Evolutionary conservation across 2,888 invertebrate species (phyloP).

Genomic region (Cephus sareptanus): DNA sequence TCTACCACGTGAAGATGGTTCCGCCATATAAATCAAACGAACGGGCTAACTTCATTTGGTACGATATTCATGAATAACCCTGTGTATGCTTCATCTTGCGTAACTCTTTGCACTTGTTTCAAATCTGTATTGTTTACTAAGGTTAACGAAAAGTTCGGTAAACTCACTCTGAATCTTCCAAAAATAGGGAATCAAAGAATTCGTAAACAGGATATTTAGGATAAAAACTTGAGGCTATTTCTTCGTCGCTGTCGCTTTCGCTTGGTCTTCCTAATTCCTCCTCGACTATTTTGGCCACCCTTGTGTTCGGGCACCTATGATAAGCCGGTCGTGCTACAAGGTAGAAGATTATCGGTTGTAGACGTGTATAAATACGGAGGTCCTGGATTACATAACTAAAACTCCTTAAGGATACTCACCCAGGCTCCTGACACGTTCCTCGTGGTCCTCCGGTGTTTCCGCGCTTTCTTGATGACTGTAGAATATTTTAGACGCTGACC

Average conservation of each 20-base stretch:
- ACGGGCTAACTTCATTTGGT: neutral
- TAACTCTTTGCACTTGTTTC: neutral
- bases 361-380: neutral
- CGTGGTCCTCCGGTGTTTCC: neutral
- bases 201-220: conserved; percentile 19
- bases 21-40: neutral
- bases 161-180: neutral
- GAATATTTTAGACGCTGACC: neutral
- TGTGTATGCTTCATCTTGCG: neutral
- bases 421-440: conserved; percentile 15
- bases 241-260: conserved; percentile 20
- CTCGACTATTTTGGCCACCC: conserved; percentile 9
- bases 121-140: neutral
- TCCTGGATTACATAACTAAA: neutral
- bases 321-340: conserved; percentile 22
- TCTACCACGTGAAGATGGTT: neutral
- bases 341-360: neutral
- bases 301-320: conserved; percentile 30
- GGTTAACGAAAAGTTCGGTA: neutral
- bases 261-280: conserved; percentile 15
- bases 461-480: neutral
- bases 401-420: conserved; percentile 7
- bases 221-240: conserved; percentile 14
- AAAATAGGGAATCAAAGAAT: conserved; percentile 7
- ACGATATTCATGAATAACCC: neutral